These are phyloP conservation scores for Aspidapion aeneum DNA, from an alignment of 2,888 invertebrate species.

Conservation along the genomic window DNA sequence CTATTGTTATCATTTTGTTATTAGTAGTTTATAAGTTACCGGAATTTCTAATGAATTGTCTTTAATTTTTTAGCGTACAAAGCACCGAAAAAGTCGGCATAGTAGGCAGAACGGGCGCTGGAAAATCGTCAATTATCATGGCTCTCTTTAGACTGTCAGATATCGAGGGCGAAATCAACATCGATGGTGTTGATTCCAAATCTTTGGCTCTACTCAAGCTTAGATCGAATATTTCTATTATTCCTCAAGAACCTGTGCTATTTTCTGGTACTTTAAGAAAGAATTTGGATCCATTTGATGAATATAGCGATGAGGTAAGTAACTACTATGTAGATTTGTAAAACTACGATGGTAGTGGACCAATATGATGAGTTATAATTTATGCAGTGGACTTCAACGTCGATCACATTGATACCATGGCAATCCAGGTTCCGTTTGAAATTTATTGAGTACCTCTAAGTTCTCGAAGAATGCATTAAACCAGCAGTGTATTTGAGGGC, in stretches of 20 bases:
- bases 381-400: too few species aligned
- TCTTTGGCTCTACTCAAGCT: conserved; percentile 68
- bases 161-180: conserved; percentile 69
- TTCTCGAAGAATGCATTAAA: too few species aligned
- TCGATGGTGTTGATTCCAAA: conserved; percentile 71
- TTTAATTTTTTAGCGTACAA: conserved; percentile 60
- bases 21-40: too few species aligned
- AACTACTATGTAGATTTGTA: neutral
- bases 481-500: too few species aligned
- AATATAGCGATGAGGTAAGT: conserved; percentile 66
- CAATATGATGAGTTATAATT: too few species aligned
- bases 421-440: too few species aligned
- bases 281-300: conserved; percentile 87
- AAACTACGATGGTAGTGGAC: neutral
- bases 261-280: conserved; percentile 83
- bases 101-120: conserved; percentile 79
- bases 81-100: conserved; percentile 70
- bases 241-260: conserved; percentile 81
- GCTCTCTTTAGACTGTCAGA: conserved; percentile 77
- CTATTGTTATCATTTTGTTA: too few species aligned
- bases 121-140: conserved; percentile 70
- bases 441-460: too few species aligned
- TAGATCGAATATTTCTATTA: conserved; percentile 74
- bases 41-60: too few species aligned
- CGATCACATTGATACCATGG: too few species aligned